A percentile compares a stretch with the other conserved stretches of the same genome.
These are phyloP conservation scores for Otus scops DNA, from an alignment of 2,797 vertebrate species.

Conservation along the genomic window DNA sequence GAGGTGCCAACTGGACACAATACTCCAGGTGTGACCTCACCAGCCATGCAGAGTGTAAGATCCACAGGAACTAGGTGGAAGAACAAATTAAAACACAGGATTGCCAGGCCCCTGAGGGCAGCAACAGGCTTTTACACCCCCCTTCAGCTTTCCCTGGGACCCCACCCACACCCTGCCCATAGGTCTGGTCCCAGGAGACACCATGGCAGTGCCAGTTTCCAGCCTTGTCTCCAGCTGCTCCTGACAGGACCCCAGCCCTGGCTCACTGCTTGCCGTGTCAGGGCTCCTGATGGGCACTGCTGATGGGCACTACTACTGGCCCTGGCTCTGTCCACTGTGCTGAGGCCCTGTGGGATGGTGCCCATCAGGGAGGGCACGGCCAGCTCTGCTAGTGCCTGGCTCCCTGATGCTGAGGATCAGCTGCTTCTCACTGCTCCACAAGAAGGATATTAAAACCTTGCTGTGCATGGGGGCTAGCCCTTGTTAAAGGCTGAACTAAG, in stretches of 20 bases:
- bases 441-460: not conserved
- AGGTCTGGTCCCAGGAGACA: not conserved
- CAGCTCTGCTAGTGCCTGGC: not conserved
- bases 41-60: not conserved
- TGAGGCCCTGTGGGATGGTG: not conserved
- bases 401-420: not conserved
- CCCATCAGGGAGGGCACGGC: not conserved
- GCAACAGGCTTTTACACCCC: not conserved
- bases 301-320: accelerated
- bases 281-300: not conserved
- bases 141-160: not conserved
- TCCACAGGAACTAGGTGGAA: not conserved
- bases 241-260: not conserved
- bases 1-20: too few species aligned
- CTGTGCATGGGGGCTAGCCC: not conserved
- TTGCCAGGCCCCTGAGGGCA: accelerated
- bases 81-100: not conserved
- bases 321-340: not conserved
- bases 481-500: not conserved
- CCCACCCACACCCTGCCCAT: accelerated
- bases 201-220: not conserved
- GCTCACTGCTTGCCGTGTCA: not conserved
- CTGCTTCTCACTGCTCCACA: accelerated
- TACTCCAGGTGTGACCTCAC: too few species aligned
- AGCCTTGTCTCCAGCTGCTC: not conserved